phyloP scores from a whole-genome alignment of 1,140 invertebrate genomes.

The Apocrypta bakeri region DNA sequence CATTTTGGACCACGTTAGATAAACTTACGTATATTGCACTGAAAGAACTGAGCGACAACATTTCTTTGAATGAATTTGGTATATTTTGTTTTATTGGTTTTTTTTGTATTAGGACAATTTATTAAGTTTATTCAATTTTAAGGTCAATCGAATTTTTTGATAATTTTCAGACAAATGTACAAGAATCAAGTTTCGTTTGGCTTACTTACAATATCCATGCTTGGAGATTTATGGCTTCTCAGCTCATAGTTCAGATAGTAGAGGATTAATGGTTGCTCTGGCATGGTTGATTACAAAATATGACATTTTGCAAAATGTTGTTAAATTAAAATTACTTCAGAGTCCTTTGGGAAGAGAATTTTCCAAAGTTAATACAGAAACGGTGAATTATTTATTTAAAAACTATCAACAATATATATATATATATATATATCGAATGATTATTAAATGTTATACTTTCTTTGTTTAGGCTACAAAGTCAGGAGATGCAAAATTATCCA shows the following conservation, averaged over 20 bases:
- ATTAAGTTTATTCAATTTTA: conserved; percentile 11
- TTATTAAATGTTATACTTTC: conserved; percentile 12
- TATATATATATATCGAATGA: background rate
- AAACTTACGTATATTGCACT: conserved; percentile 56
- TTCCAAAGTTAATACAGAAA: conserved; percentile 23
- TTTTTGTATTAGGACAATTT: conserved; percentile 11
- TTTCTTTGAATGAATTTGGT: conserved; percentile 60
- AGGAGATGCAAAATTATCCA: conserved; percentile 23
- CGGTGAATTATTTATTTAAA: conserved; percentile 30
- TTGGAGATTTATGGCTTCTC: conserved; percentile 61
- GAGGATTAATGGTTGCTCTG: conserved; percentile 61
- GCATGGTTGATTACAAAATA: conserved; percentile 62
- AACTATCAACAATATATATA: background rate
- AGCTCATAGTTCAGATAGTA: conserved; percentile 44
- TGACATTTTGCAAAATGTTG: conserved; percentile 52
- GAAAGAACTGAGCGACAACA: conserved; percentile 50
- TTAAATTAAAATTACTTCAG: conserved; percentile 54
- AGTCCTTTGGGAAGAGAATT: conserved; percentile 56
- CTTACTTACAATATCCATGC: conserved; percentile 61
- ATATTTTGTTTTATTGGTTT: conserved; percentile 43
- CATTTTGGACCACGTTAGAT: conserved; percentile 53
- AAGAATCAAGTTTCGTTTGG: conserved; percentile 62
- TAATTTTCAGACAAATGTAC: conserved; percentile 58
- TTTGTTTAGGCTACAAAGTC: conserved; percentile 10
- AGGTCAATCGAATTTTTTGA: background rate